phyloP scores from a whole-genome alignment of 2,113 vertebrate species.

The Piliocolobus tephrosceles region DNA sequence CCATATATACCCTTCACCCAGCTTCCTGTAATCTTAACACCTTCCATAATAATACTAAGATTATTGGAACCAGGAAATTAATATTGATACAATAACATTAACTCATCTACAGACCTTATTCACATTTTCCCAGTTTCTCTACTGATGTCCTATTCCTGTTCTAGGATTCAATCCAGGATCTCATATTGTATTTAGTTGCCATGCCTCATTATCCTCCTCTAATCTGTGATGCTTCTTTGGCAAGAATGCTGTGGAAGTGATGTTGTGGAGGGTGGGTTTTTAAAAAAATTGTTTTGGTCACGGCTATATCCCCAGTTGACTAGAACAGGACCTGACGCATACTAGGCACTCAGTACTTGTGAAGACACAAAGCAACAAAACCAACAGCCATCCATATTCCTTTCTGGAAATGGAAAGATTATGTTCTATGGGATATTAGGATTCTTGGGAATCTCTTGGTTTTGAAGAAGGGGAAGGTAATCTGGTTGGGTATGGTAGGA shows the following conservation, averaged over 20 bases:
- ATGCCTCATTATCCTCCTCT: neutral
- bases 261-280: neutral
- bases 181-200: neutral
- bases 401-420: neutral
- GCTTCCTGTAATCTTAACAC: neutral
- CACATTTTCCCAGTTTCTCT: neutral
- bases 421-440: neutral
- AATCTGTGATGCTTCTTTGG: neutral
- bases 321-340: neutral
- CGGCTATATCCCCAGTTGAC: neutral
- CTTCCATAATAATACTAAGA: neutral
- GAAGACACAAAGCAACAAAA: neutral
- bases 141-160: neutral
- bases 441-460: neutral
- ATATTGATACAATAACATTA: neutral
- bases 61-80: neutral
- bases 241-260: neutral
- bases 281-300: neutral
- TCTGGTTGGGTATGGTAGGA: neutral
- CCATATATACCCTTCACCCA: neutral
- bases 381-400: neutral
- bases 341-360: neutral
- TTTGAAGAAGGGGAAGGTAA: neutral
- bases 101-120: neutral
- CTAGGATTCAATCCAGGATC: neutral